Conservation (phyloP, 2,888 invertebrate genomes). For the Scaptomyza cyrtandrae region DNA sequence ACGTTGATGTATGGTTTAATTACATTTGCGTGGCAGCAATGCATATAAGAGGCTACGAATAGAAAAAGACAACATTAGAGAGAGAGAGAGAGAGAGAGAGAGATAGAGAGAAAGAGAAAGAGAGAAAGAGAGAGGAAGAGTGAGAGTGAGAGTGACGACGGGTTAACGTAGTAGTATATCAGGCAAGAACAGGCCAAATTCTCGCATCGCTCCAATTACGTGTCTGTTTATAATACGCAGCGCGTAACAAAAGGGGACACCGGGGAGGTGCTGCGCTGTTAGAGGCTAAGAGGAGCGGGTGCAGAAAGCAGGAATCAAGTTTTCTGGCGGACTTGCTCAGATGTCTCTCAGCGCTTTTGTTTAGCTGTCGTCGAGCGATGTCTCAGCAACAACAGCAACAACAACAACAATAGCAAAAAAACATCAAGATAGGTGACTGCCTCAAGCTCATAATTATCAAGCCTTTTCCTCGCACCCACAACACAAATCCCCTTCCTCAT, state of each 20-base stretch:
- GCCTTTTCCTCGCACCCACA: conserved; percentile 5
- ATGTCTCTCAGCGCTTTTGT: conserved; percentile 72
- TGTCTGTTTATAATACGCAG: conserved; percentile 42
- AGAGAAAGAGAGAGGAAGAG: not conserved
- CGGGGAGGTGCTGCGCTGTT: not conserved
- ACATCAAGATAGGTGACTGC: conserved; percentile 64
- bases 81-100: not conserved
- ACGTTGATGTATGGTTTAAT: conserved; percentile 80
- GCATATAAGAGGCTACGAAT: conserved; percentile 25
- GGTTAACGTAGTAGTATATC: conserved; percentile 42
- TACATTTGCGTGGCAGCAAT: conserved; percentile 77
- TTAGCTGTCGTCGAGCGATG: conserved; percentile 67
- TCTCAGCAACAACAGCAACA: conserved; percentile 36
- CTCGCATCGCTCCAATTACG: conserved; percentile 35
- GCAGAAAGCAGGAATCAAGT: not conserved
- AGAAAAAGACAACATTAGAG: not conserved
- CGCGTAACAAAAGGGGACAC: conserved; percentile 12
- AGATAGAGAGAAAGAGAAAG: not conserved
- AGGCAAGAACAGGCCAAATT: conserved; percentile 18
- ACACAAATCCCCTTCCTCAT: no score
- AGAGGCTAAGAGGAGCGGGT: no score
- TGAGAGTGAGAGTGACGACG: conserved; percentile 9
- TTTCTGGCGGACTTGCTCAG: conserved; percentile 8
- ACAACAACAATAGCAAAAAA: conserved; percentile 21
- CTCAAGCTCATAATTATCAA: conserved; percentile 72